Evolutionary conservation across 2,113 vertebrate genomes (phyloP), one percentile per base, ranked within the genome.

Genomic region (Stegostoma tigrinum): DNA sequence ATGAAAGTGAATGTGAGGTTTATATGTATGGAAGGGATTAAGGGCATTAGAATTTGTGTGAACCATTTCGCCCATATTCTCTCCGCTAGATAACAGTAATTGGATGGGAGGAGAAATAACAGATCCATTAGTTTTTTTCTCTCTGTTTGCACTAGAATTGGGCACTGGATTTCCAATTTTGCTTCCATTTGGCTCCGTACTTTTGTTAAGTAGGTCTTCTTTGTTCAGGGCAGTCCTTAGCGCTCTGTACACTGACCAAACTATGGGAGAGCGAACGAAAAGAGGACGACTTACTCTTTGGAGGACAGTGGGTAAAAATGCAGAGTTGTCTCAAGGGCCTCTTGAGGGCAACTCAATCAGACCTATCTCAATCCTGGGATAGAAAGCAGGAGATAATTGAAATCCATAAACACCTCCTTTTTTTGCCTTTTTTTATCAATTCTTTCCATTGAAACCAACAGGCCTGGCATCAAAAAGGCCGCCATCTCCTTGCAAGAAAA

Each of bases 1-100:
- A 97, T 96, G 96, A 96, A 95, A 97, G 97, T 98, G 98, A 97
- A 98, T 98, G 98, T 97, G 98, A 97, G 97, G 97, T 98, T 98
- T 98, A 98, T 97, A 98, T 98, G 97, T 98, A 98, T 98, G 98
- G 97, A 98, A 98, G 97, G 98, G 99, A 99, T 99, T 99, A 99
- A 96, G 96, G 97, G 98, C 96, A 97, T 98, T 98, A 97, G 98
- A 97, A 98, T 98, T 98, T 98, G 97, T 98, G 98, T 98, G 98
- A 98, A 98, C 97, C 96, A 96, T 97, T 98, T 98, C 98, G 97
- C 97, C 98, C 97, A 97, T 97, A 97, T 98, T 98, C 98, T 98
- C 98, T 98, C 97, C 96, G 97, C 98, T 97, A 97, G 97, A 98
- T 96, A 97, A 97, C 98, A 97, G 98, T 99, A 99, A 99, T 99